A percentile compares a stretch with the other conserved stretches of the same genome.
Evolutionary conservation across 2,888 invertebrate species (phyloP).

Genomic region (Mythimna albipuncta): DNA sequence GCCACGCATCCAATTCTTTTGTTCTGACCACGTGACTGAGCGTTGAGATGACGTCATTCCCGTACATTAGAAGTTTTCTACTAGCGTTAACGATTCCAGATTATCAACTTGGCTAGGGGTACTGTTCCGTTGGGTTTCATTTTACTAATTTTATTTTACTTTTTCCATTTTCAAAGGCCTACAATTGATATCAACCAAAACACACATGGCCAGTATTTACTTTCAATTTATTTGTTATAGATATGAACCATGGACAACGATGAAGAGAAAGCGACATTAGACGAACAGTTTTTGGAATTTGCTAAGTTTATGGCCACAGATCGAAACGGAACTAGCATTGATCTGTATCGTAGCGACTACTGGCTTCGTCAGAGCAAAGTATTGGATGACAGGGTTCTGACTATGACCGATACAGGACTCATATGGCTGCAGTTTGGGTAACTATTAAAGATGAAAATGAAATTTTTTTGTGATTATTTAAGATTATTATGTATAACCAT

Average conservation of each 20-base stretch:
- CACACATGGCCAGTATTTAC: not conserved
- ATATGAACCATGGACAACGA: slow-evolving; percentile 67
- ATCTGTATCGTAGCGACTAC: slow-evolving; percentile 71
- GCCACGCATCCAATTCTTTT: no score
- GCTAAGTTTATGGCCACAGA: slow-evolving; percentile 66
- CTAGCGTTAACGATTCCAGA: no score
- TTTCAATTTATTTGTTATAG: slow-evolving; percentile 14
- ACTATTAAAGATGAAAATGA: not conserved
- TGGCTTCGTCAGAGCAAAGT: slow-evolving; percentile 75
- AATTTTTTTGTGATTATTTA: no score
- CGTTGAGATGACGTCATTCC: no score
- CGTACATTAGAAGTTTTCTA: no score
- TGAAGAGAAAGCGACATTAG: slow-evolving; percentile 72
- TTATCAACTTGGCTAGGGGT: no score
- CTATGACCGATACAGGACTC: slow-evolving; percentile 76
- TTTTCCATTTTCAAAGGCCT: no score
- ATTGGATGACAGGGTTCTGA: slow-evolving; percentile 71
- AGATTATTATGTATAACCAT: no score
- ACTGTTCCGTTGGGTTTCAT: no score
- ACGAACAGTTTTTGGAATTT: slow-evolving; percentile 73
- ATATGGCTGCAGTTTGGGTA: slow-evolving; percentile 71
- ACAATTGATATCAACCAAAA: no score
- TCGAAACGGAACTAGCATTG: slow-evolving; percentile 67
- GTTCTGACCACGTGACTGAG: no score
- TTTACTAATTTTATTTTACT: no score